These are phyloP conservation scores for Melitaea cinxia DNA, from an alignment of 1,140 invertebrate species.

Conservation along the genomic window DNA sequence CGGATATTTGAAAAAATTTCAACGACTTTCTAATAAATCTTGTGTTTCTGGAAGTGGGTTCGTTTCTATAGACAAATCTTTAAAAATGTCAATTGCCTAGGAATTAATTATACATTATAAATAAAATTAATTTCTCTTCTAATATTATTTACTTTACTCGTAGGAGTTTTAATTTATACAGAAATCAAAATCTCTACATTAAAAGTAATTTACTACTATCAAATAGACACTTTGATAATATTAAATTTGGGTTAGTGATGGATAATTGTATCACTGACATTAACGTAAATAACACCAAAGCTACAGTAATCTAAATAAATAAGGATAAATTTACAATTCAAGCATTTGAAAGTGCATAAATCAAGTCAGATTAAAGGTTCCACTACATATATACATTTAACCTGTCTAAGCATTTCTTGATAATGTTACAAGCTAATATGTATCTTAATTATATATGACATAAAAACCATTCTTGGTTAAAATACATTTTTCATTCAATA, in stretches of 20 bases:
- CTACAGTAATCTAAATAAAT: constrained; percentile 26
- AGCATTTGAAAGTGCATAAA: constrained; percentile 16
- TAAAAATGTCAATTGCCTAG: too few relatives aligned
- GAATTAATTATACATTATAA: too few relatives aligned
- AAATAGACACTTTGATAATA: too few relatives aligned
- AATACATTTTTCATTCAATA: background rate
- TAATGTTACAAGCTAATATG: background rate
- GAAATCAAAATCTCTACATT: too few relatives aligned
- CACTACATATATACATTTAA: background rate
- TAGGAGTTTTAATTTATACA: too few relatives aligned
- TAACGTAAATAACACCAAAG: background rate
- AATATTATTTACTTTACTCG: too few relatives aligned
- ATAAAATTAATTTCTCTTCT: too few relatives aligned
- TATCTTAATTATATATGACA: background rate
- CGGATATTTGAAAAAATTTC: too few relatives aligned
- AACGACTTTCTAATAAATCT: too few relatives aligned
- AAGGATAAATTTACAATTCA: constrained; percentile 19
- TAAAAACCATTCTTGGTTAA: background rate
- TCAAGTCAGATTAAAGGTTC: constrained; percentile 28
- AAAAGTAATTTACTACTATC: too few relatives aligned
- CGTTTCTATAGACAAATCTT: too few relatives aligned
- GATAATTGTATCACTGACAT: background rate
- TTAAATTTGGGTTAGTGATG: background rate
- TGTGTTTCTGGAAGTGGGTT: too few relatives aligned
- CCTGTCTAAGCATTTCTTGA: background rate